Evolutionary conservation across 2,888 invertebrate species (phyloP), one percentile per base, ranked within the genome.

Genomic region (Phalera bucephala): DNA sequence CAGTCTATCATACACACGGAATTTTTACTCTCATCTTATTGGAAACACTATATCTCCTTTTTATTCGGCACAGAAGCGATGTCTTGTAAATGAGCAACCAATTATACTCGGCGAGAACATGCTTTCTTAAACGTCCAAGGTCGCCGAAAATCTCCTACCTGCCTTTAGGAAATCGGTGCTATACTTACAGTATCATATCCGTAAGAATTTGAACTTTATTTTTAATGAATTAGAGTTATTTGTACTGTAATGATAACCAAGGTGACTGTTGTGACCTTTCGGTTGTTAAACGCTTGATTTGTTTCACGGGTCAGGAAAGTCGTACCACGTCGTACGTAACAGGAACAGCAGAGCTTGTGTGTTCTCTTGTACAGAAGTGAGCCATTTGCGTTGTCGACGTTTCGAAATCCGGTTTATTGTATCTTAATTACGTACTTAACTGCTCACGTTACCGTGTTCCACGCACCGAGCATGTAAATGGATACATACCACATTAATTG

Each of bases 81-180:
- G 34, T 45, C 23, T 50, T 47, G 51, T 61, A 56, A 65, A 67
- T 59, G 63, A 63, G 61, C 52, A 57, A 57, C 52, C 44, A 61
- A 48, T 64, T 56, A 64, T 52, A 29, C 35, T 44, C 41, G 41
- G 46, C 38, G 41, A 48, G 40, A 55, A 51, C 39, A 52, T 52
- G 64, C 63, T 69, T 64, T 70, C 62, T 61, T 44, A 35, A 40
- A 33, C 49, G 35, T 33, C 43, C 68, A 72, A 76, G 76, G 72
- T 62, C 67, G 59, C 41, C 47, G 36, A 49, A 66, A 65, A 65
- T 68, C 59, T 43, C 56, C 62, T 70, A 72, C 68, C 71, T 73
- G 63, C 43, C 52, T 52, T 47, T 45, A 49, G 51, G 38, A 59
- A 61, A 56, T 61, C 54, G 52, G 58, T 67, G 55, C 47, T 44